Evolutionary conservation across 92 coral and sea anemone species (phyloP), one percentile per base, ranked within the genome.

Genomic region (Montipora capitata): DNA sequence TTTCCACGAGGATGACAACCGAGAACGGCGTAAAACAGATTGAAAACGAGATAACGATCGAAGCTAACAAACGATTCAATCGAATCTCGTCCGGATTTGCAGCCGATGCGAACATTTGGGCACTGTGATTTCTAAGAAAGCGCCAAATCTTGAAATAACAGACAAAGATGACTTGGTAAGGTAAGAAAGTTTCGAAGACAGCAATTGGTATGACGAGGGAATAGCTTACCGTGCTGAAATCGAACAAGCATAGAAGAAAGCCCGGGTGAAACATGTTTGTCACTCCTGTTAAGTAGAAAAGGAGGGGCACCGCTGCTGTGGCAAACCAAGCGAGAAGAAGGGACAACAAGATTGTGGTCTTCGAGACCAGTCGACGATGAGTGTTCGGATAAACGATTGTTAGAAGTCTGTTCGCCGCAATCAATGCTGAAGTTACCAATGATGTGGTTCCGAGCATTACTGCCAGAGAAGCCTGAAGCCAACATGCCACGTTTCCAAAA

Each of bases 61-160:
- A 16, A 12, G 85, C 73, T 40, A 91, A 58, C 41, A 91, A 69
- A 48, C 94, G 94, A 27, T 64, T 48, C 2, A 79, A 84, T 18
- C 86, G 81, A 9, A 86, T 61, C 3, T 91, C 94, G 56, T 91
- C 94, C 6, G 84, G 84, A 13, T 86, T 86, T 44, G 70, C 82
- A 7, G 43, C 83, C 39, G 91, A 91, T 62, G 85, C 69, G 52
- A 65, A 73, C 88, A 91, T 86, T 27, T 84, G 84, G 35, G 14
- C 14, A 27, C 12, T 57, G 77, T 91, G 94, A 56, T 43, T 85
- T 56, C 65, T 67, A n/a, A 81, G 57, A 20, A 73, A 91, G 17
- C 88, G 84, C 94, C 94, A 91, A 10, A 91, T 79, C 63, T 86
- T 91, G 74, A 79, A 86, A 40, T 91, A 91, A 44, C 88, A 91